Conservation (phyloP, 1,140 invertebrate species). For the Bombus haemorrhoidalis region DNA sequence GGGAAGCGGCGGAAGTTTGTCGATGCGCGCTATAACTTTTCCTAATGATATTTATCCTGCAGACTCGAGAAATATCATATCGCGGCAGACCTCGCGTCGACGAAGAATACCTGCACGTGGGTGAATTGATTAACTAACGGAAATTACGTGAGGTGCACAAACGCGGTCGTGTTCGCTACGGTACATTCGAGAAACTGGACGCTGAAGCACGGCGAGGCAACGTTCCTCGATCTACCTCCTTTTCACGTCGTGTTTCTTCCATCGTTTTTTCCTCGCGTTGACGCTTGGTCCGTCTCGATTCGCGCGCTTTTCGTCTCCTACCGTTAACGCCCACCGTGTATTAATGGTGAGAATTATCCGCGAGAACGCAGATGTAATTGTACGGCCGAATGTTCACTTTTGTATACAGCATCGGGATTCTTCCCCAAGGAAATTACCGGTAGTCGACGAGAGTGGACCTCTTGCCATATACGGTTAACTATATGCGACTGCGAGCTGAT, state of each 20-base stretch:
- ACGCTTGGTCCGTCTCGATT: no score
- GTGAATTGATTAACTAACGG: constrained; percentile 48
- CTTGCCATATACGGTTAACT: constrained; percentile 31
- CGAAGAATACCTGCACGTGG: constrained; percentile 38
- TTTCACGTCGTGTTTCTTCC: constrained; percentile 25
- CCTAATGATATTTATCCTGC: background rate
- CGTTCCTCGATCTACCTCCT: constrained; percentile 27
- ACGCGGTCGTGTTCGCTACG: constrained; percentile 30
- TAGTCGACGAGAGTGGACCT: constrained; percentile 49
- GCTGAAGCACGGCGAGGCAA: background rate
- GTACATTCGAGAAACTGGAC: constrained; percentile 52
- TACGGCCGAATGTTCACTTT: constrained; percentile 5
- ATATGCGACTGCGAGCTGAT: background rate
- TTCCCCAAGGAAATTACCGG: constrained; percentile 68
- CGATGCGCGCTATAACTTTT: no score
- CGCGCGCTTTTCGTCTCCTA: background rate
- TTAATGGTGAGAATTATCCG: constrained; percentile 58
- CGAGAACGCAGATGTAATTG: constrained; percentile 42
- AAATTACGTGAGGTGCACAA: constrained; percentile 45
- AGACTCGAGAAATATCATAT: background rate
- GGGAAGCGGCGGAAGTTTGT: background rate
- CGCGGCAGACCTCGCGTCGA: background rate
- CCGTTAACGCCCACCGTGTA: constrained; percentile 35
- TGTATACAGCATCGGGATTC: constrained; percentile 48
- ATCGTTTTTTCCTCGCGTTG: background rate